Evolutionary conservation across 2,888 invertebrate genomes (phyloP), one percentile per base, ranked within the genome.

Genomic region (Catotricha subobsoleta): DNA sequence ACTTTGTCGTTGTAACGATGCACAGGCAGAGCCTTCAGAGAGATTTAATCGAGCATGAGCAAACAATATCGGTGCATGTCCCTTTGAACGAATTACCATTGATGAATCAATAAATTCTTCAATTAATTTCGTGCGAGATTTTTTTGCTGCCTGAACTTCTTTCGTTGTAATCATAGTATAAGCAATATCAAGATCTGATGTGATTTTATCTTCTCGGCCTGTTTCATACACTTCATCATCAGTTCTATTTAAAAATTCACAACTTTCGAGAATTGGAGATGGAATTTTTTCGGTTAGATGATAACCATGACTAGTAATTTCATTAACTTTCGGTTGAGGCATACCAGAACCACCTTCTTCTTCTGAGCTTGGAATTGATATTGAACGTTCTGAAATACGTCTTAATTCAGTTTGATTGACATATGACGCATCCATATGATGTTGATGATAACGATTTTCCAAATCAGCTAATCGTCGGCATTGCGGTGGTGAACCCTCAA

Each of bases 21-120:
- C 73, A 51, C 80, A 76, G 6, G 77, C 80, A 12, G 86, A 84
- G 0, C 86, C 86, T 63, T 87, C 86, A 0, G 86, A 86, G 3
- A 86, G 65, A 53, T 86, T 86, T 6, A 86, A 64, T 43, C 82
- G 67, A 13, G 80, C 80, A 52, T 81, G 77, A 5, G 83, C 81
- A 59, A 84, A 86, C 1, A 84, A 58, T 47, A 82, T 72, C 0
- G 83, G 80, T 20, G 79, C 80, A 44, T 80, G 79, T 1, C 82
- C 81, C 43, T 76, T 68, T 51, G 76, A 78, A 16, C 79, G 70
- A 47, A 75, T 55, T 0, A 67, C 61, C 51, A 78, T 68, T 1
- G 81, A 77, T 0, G 80, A 76, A 48, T 71, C 66, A 31, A 79
- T 72, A 25, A 73, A 59, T 50, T 76, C 76, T 54, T 81, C 78